phyloP scores from a whole-genome alignment of 2,797 vertebrate species.

The Gouania willdenowi region DNA sequence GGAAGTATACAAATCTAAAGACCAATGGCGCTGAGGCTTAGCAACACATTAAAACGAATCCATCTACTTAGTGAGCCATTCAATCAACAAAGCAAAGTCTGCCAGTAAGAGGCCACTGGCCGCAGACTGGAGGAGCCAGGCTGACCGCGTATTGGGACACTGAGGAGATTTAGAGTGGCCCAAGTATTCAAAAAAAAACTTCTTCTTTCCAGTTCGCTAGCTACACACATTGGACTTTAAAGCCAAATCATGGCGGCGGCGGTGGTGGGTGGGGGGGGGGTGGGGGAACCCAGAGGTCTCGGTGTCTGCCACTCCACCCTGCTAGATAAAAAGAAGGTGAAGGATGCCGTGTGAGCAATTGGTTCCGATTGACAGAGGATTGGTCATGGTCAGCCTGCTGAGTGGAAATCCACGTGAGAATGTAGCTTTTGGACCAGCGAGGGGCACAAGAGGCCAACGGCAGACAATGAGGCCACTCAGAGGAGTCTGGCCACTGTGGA shows the following conservation, averaged over 20 bases:
- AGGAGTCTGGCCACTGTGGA: slow-evolving; percentile 65
- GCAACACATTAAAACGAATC: slow-evolving; percentile 44
- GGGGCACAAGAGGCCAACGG: slow-evolving; percentile 66
- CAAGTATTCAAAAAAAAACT: slow-evolving; percentile 47
- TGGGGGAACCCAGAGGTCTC: slow-evolving; percentile 67
- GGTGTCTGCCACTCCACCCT: slow-evolving; percentile 61
- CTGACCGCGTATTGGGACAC: slow-evolving; percentile 60
- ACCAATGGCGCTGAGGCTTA: slow-evolving; percentile 20
- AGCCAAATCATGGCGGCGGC: slow-evolving; percentile 64
- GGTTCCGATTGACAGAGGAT: slow-evolving; percentile 76
- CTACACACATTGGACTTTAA: slow-evolving; percentile 66
- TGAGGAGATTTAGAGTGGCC: slow-evolving; percentile 51
- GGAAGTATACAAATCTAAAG: no score
- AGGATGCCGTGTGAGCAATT: slow-evolving; percentile 75
- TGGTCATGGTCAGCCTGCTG: slow-evolving; percentile 75
- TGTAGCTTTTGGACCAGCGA: slow-evolving; percentile 66
- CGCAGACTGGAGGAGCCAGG: slow-evolving; percentile 65
- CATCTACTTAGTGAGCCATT: slow-evolving; percentile 42
- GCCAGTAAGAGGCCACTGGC: slow-evolving; percentile 53
- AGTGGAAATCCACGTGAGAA: slow-evolving; percentile 82
- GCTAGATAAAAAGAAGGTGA: slow-evolving; percentile 73
- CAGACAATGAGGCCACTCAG: slow-evolving; percentile 72
- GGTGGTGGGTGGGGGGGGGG: no score
- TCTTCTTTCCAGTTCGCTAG: slow-evolving; percentile 71
- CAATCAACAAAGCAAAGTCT: slow-evolving; percentile 56